Conservation (phyloP, 2,113 vertebrate genomes). For the Rana temporaria region DNA sequence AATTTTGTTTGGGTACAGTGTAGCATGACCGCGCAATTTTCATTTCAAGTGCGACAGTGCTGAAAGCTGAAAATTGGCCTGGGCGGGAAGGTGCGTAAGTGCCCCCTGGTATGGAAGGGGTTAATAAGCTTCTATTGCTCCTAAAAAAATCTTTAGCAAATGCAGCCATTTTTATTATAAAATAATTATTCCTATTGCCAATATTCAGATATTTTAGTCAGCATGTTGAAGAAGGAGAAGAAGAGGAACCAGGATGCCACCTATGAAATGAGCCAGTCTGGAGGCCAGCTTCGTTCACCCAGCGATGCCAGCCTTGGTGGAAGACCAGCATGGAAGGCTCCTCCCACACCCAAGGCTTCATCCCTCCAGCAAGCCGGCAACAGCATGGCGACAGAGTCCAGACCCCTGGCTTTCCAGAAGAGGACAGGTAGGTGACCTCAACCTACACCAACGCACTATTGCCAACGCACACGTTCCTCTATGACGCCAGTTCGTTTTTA, state of each 20-base stretch:
- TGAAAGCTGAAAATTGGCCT: too few relatives aligned
- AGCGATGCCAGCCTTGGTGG: constrained; percentile 47
- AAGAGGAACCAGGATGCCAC: constrained; percentile 74
- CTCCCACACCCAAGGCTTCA: background rate
- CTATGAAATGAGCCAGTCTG: constrained; percentile 60
- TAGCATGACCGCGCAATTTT: too few relatives aligned
- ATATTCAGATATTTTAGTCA: constrained; percentile 83
- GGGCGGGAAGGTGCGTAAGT: too few relatives aligned
- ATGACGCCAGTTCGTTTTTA: too few relatives aligned
- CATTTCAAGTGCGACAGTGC: too few relatives aligned
- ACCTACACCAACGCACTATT: background rate
- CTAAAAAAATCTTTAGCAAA: background rate
- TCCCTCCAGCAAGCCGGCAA: constrained; percentile 50
- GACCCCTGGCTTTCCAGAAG: constrained; percentile 56
- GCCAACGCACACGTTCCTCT: too few relatives aligned
- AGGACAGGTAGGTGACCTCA: constrained; percentile 68
- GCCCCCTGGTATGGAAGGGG: too few relatives aligned
- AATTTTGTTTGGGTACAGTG: too few relatives aligned
- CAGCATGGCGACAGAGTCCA: background rate
- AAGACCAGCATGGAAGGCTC: constrained; percentile 42
- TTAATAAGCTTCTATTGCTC: background rate
- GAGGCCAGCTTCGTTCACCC: constrained; percentile 17
- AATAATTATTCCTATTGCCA: constrained; percentile 67
- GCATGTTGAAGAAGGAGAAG: constrained; percentile 90
- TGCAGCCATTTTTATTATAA: background rate